Conservation (phyloP, 2,113 vertebrate species). For the Leucopsar rothschildi region DNA sequence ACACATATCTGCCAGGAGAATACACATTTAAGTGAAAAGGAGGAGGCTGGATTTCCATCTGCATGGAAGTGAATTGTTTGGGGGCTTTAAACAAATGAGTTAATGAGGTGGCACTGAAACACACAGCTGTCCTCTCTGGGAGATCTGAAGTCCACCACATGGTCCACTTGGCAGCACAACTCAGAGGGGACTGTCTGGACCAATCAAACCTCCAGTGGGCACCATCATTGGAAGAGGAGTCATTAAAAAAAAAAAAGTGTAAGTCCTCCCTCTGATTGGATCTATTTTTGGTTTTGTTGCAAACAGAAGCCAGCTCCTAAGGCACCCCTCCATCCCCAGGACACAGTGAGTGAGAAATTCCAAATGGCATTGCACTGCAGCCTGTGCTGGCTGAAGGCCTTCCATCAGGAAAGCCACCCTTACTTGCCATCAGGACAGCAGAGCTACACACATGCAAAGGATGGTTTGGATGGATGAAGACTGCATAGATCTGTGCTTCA, state of each 20-base stretch:
- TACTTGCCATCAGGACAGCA: accelerated
- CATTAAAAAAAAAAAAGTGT: neutral
- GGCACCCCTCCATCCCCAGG: neutral
- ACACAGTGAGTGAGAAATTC: neutral
- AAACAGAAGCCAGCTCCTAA: neutral
- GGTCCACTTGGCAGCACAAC: neutral
- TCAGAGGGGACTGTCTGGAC: neutral
- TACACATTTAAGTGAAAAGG: constrained; percentile 36
- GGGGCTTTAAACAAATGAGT: constrained; percentile 28
- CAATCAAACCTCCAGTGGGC: neutral
- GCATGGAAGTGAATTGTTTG: constrained; percentile 30
- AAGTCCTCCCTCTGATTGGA: neutral
- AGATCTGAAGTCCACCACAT: neutral
- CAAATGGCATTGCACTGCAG: neutral
- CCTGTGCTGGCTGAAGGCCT: accelerated
- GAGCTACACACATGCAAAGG: accelerated
- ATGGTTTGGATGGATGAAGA: neutral
- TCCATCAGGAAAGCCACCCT: neutral
- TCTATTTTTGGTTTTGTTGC: neutral
- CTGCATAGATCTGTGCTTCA: accelerated
- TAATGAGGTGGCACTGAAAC: constrained; percentile 19
- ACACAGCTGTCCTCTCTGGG: neutral
- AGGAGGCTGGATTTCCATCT: constrained; percentile 25
- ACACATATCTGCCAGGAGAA: neutral
- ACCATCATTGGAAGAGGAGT: neutral